A percentile compares a stretch with the other conserved stretches of the same genome.
Conservation (phyloP, 1,140 invertebrate genomes). For the Gryon sp. region DNA sequence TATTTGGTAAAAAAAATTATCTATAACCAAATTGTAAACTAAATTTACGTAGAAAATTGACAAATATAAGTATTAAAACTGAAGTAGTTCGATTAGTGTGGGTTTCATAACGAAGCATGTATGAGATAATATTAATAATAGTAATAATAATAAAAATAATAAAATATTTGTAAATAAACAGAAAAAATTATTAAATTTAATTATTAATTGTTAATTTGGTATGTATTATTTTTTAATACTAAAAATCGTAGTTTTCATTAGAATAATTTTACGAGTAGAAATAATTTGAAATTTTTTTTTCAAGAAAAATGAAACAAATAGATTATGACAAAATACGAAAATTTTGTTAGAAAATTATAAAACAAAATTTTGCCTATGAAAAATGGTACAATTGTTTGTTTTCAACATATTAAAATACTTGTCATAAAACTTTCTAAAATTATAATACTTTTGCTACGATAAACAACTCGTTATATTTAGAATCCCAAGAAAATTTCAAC, state of each 20-base stretch:
- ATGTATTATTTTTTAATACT: neutral
- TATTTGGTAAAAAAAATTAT: no score
- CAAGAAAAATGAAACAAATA: neutral
- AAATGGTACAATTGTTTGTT: no score
- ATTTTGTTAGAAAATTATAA: no score
- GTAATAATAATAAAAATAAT: no score
- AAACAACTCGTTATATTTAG: constrained; percentile 10
- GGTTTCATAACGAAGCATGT: constrained; percentile 29
- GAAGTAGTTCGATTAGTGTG: constrained; percentile 16
- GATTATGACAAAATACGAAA: neutral
- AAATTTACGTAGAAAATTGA: neutral
- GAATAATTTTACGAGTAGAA: no score
- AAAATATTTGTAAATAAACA: no score
- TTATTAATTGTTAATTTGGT: constrained; percentile 11
- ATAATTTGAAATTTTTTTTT: no score
- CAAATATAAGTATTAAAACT: neutral
- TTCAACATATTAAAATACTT: neutral
- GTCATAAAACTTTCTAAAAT: constrained; percentile 18
- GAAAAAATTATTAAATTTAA: no score
- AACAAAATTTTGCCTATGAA: no score
- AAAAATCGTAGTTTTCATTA: no score
- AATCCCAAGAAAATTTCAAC: constrained; percentile 17
- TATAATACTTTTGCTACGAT: neutral
- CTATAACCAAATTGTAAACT: no score
- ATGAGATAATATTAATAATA: constrained; percentile 14